phyloP scores from a whole-genome alignment of 1,140 invertebrate species.

The Holotrichia oblita region DNA sequence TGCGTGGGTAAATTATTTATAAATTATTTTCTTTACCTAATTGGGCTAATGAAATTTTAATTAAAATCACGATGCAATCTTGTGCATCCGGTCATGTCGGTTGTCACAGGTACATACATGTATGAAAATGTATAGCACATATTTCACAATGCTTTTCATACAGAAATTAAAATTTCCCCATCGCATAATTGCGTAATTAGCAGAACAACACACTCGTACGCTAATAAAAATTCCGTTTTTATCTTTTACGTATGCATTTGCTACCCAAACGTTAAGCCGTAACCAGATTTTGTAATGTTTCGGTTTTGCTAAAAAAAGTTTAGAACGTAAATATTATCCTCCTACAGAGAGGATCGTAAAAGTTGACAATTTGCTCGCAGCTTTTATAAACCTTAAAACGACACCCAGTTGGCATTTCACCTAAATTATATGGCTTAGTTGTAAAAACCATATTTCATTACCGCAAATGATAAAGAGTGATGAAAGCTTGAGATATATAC shows the following conservation, averaged over 20 bases:
- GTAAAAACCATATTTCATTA: conserved; percentile 5
- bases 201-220: neutral
- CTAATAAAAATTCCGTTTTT: neutral
- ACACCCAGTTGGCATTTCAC: conserved; percentile 2
- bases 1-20: too few species aligned
- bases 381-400: conserved; percentile 15
- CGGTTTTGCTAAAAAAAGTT: conserved; percentile 3
- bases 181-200: neutral
- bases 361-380: neutral
- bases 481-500: neutral
- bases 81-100: too few species aligned
- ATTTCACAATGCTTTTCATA: neutral
- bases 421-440: neutral
- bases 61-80: too few species aligned
- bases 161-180: neutral
- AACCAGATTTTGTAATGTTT: neutral
- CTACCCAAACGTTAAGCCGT: neutral
- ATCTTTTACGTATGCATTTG: neutral
- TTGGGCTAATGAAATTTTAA: too few species aligned
- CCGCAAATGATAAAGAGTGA: neutral
- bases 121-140: neutral
- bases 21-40: too few species aligned
- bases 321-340: neutral
- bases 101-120: too few species aligned
- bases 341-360: neutral